A percentile compares a stretch with the other conserved stretches of the same genome.
phyloP scores from a whole-genome alignment of 1,140 invertebrate species.

The Trigoniulus corallinus region DNA sequence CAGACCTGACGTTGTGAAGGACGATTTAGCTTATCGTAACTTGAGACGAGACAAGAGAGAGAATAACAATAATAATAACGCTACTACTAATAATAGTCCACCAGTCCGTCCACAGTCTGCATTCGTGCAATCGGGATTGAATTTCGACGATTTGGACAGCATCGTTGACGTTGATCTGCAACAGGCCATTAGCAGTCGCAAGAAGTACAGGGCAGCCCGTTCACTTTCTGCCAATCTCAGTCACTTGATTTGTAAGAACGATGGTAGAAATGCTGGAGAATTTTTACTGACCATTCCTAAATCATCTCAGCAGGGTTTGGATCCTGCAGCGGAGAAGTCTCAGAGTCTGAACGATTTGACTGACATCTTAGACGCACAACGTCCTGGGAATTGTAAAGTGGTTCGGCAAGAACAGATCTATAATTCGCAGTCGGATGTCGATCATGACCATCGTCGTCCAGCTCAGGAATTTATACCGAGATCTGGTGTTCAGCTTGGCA shows the following conservation, averaged over 20 bases:
- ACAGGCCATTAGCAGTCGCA: slow-evolving; percentile 11
- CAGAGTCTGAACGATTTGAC: slow-evolving; percentile 23
- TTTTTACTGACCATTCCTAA: slow-evolving; percentile 8
- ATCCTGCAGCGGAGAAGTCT: slow-evolving; percentile 19
- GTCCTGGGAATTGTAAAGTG: not conserved
- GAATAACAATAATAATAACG: not conserved
- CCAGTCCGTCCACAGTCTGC: slow-evolving; percentile 16
- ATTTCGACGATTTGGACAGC: slow-evolving; percentile 15
- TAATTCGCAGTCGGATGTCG: no score
- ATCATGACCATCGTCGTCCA: no score
- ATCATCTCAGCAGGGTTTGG: not conserved
- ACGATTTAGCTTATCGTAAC: slow-evolving; percentile 68
- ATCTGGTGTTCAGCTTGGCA: no score
- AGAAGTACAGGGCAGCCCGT: slow-evolving; percentile 53
- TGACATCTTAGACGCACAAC: slow-evolving; percentile 12
- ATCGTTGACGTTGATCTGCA: slow-evolving; percentile 10
- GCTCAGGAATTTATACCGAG: no score
- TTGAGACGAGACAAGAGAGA: slow-evolving; percentile 49
- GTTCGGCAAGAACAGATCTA: no score
- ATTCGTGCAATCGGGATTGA: not conserved
- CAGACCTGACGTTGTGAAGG: slow-evolving; percentile 62
- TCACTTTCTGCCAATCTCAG: slow-evolving; percentile 65
- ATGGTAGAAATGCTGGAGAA: no score
- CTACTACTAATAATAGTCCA: slow-evolving; percentile 8
- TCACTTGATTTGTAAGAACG: slow-evolving; percentile 40